phyloP scores from a whole-genome alignment of 1,140 invertebrate genomes.

The Saccostrea glomerata region DNA sequence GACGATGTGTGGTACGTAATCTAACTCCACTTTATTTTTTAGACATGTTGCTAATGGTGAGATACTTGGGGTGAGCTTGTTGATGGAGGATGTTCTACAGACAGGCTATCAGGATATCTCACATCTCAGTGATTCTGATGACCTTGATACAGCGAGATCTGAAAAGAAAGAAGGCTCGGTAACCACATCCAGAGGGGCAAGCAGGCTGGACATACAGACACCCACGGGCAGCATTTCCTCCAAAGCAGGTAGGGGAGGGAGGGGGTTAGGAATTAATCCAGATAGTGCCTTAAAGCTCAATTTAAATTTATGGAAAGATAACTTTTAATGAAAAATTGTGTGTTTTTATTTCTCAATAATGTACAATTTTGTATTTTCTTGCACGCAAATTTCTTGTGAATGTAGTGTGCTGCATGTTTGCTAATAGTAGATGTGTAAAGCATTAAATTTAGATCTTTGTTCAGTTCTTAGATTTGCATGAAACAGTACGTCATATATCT shows the following conservation, averaged over 20 bases:
- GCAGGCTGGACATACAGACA: slow-evolving; percentile 50
- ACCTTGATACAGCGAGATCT: slow-evolving; percentile 51
- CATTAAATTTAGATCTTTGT: no score
- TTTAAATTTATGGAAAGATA: no score
- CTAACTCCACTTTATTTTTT: not conserved
- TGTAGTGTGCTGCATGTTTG: not conserved
- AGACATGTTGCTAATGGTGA: slow-evolving; percentile 78
- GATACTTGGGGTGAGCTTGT: slow-evolving; percentile 76
- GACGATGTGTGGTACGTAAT: not conserved
- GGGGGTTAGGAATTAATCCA: not conserved
- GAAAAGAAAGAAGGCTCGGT: slow-evolving; percentile 51
- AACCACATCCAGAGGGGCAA: slow-evolving; percentile 42
- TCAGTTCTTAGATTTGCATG: no score
- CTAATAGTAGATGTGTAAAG: not conserved
- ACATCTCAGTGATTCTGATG: slow-evolving; percentile 57
- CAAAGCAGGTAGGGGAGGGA: slow-evolving; percentile 28
- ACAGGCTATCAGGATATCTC: slow-evolving; percentile 69
- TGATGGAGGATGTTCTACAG: slow-evolving; percentile 78
- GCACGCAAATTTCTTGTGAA: not conserved
- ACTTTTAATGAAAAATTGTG: not conserved
- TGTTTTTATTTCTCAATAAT: not conserved
- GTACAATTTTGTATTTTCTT: not conserved
- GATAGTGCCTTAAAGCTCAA: no score
- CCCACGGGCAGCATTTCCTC: slow-evolving; percentile 16
- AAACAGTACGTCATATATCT: no score